These are phyloP conservation scores for Mimumesa dahlbomi DNA, from an alignment of 2,888 invertebrate genomes.

Conservation along the genomic window DNA sequence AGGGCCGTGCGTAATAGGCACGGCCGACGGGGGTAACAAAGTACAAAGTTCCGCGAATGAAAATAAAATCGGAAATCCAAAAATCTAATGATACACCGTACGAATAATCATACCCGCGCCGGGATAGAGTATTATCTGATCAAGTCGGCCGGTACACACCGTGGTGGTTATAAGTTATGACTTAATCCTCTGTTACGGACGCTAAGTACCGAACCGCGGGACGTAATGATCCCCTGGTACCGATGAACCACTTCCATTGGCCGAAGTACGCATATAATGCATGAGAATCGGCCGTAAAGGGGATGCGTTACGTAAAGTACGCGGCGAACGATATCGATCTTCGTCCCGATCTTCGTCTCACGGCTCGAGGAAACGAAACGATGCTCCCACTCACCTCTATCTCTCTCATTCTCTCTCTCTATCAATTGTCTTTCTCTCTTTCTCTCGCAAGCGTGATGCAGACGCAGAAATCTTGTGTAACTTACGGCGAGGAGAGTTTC, in stretches of 20 bases:
- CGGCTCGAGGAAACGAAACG: constrained; percentile 45
- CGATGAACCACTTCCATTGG: constrained; percentile 47
- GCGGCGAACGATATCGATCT: constrained; percentile 69
- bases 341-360: constrained; percentile 58
- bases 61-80: not conserved
- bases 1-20: too few relatives aligned
- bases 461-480: constrained; percentile 26
- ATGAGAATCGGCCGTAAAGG: constrained; percentile 49
- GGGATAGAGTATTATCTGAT: constrained; percentile 51
- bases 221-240: constrained; percentile 62
- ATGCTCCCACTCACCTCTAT: constrained; percentile 41
- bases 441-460: too few relatives aligned
- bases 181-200: constrained; percentile 72
- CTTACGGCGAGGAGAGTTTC: too few relatives aligned
- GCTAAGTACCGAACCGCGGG: constrained; percentile 61
- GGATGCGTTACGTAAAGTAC: constrained; percentile 69
- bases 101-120: constrained; percentile 14
- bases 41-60: too few relatives aligned
- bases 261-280: constrained; percentile 39
- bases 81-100: not conserved
- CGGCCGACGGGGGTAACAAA: too few relatives aligned
- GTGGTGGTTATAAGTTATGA: constrained; percentile 69
- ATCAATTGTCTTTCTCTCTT: too few relatives aligned
- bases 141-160: constrained; percentile 20
- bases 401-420: too few relatives aligned